Base-by-base conservation (phyloP, 2,888 invertebrate genomes). In the Mamestra brassicae region DNA sequence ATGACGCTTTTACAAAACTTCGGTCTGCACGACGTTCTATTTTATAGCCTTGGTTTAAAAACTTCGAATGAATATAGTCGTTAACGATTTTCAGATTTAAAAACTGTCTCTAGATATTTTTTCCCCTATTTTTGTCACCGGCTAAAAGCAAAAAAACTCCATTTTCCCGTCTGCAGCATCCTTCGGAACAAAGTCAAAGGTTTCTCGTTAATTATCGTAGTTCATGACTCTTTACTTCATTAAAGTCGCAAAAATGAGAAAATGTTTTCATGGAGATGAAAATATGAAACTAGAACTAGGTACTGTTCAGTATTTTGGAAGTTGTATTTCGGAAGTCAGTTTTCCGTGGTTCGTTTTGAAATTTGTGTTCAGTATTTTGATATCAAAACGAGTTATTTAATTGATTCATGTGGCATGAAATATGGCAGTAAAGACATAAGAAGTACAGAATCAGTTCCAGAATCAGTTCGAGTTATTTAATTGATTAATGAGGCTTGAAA, bases 201-300 rank as follows among this genome's bases (percentile, higher is more conserved):
- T 34, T 36, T 52, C 60, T 47, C 80, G 60, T 80, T 84, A 82
- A 80, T 84, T 74, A 83, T 65, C 45, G n/a, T 38, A 63, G 71
- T 63, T 71, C 58, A 57, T 36, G 26, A 50, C 47, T 42, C 71
- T 67, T 77, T 58, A 66, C 65, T 74, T 84, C 80, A 84, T 82
- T 75, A 75, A 7, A 47, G 60, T n/a, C 47, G 26, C 54, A 47
- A 71, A 61, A 75, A 83, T 68, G 26, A 17, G n/a, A 66, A 57
- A 72, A 79, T 65, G 80, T 80, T 84, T 75, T 84, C 58, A 67
- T 42, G 5, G 52, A 64, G 55, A 83, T 79, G 76, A 50, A 78
- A 77, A 50, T 54, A 47, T 69, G 58, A 7, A 60, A 58, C 60
- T 63, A 61, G 7, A 55, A 58, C 38, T 36, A 65, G n/a, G 17